Conservation (phyloP, 2,888 invertebrate genomes). For the Aproaerema taeniolella region DNA sequence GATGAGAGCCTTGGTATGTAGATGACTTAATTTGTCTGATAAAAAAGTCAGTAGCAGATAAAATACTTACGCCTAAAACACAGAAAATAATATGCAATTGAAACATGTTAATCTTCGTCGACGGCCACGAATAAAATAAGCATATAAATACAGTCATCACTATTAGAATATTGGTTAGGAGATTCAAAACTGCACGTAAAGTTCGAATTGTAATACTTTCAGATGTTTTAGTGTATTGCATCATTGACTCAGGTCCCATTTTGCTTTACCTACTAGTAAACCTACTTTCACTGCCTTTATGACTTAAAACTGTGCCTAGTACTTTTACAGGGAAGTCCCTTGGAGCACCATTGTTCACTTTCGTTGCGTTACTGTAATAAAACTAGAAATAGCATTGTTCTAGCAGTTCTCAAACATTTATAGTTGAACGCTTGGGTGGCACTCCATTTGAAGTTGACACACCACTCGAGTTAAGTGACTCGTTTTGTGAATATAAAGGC, state of each 20-base stretch:
- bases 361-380: not conserved
- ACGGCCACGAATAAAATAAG: conserved; percentile 28
- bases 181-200: conserved; percentile 27
- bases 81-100: conserved; percentile 36
- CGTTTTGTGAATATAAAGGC: not conserved
- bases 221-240: too few relatives aligned
- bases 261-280: too few relatives aligned
- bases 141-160: conserved; percentile 33
- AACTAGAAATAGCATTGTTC: conserved; percentile 1
- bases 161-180: conserved; percentile 31
- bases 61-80: conserved; percentile 39
- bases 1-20: too few relatives aligned
- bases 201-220: conserved; percentile 21
- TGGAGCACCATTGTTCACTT: not conserved
- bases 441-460: conserved; percentile 7
- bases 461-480: conserved; percentile 3
- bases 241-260: too few relatives aligned
- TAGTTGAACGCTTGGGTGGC: not conserved
- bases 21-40: too few relatives aligned
- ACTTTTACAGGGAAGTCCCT: not conserved
- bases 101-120: conserved; percentile 19
- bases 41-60: too few relatives aligned
- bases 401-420: too few relatives aligned
- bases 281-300: too few relatives aligned
- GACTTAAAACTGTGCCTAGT: not conserved